Evolutionary conservation across 2,113 vertebrate species (phyloP), one percentile per base, ranked within the genome.

Genomic region (Carollia perspicillata): DNA sequence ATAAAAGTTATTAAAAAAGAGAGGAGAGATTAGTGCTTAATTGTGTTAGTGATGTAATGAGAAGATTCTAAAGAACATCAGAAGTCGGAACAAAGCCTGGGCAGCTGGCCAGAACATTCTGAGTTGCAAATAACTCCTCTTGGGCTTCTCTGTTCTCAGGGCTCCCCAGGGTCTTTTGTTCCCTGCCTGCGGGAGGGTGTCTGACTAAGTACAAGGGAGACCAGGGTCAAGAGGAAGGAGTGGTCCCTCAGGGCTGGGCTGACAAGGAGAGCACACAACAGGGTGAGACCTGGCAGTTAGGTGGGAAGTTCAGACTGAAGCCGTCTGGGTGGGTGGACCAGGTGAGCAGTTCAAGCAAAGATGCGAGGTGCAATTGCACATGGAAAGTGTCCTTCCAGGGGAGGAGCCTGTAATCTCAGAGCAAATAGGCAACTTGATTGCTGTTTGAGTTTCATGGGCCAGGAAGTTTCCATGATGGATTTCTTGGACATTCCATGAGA

Each of bases 71-170:
- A 81, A 95, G 44, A 94, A 83, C 47, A 91, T 83, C 66, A 72
- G 86, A 91, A 78, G 88, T 90, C 65, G 6, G 90, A 85, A 97
- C 96, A 97, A 97, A 97, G 92, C 89, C 89, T 83, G 66, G 97
- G 95, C 81, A 71, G 65, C 49, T 30, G 42, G 84, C 95, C 97
- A 97, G 83, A 74, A n/a, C 55, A 37, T 95, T 87, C 88, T 94
- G 75, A 80, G 75, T 63, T 92, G 44, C 85, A 95, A 95, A 97
- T 91, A 90, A 79, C 68, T 97, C 60, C 60, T 95, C 81, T 47
- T 84, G 95, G 92, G 60, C 28, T 44, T 83, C 78, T 92, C 91
- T 95, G 89, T 90, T 95, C 95, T 90, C 95, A 96, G 89, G 35
- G 44, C 6, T 97, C 97, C 92, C 94, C 74, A 83, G 90, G 35